Conservation (phyloP, 1,140 invertebrate species). For the Neodiprion pinetum region DNA sequence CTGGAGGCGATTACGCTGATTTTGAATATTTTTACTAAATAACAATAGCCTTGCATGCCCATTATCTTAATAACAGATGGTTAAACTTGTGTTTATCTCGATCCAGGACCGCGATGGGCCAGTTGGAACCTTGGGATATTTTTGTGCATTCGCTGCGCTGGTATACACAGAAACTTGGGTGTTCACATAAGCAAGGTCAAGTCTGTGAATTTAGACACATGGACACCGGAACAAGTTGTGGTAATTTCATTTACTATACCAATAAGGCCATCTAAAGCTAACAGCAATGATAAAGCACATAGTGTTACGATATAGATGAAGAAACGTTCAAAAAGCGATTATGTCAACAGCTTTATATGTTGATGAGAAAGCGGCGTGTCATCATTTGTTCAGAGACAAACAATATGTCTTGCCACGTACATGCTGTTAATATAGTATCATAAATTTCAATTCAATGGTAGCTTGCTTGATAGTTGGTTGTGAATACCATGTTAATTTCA, state of each 20-base stretch:
- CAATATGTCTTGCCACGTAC: no score
- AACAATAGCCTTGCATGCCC: no score
- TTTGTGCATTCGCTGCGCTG: constrained; percentile 96
- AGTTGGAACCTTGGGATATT: constrained; percentile 99
- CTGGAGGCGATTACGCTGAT: not conserved
- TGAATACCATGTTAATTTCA: not conserved
- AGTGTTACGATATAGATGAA: not conserved
- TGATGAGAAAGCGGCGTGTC: no score
- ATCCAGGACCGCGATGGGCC: constrained; percentile 94
- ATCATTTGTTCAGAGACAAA: no score
- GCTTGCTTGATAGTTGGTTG: no score
- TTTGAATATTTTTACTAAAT: not conserved
- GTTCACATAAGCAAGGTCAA: constrained; percentile 99
- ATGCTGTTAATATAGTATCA: no score
- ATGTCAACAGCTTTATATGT: no score
- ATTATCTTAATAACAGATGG: constrained; percentile 15
- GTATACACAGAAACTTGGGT: constrained; percentile 96
- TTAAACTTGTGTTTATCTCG: constrained; percentile 23
- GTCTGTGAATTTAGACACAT: constrained; percentile 96
- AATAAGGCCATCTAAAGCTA: not conserved
- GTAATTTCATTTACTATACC: constrained; percentile 49
- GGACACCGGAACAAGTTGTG: constrained; percentile 98
- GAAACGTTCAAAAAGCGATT: no score
- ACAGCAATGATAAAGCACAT: not conserved
- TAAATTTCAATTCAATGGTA: no score